Base-by-base conservation (phyloP, 2,113 vertebrate genomes). In the Athene noctua region DNA sequence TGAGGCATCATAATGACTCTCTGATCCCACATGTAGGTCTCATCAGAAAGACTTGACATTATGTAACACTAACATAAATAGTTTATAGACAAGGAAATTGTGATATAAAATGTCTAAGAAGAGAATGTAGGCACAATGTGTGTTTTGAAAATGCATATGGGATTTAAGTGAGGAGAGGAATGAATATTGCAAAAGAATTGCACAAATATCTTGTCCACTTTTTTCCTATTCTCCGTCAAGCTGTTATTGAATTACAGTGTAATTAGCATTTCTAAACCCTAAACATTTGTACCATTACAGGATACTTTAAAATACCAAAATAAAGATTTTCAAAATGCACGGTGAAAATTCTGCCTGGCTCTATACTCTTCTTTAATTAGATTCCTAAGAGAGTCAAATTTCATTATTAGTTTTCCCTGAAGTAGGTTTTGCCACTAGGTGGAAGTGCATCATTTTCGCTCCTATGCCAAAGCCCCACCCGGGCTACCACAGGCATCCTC, bases 91-190 rank as follows among this genome's bases (percentile, higher is more conserved):
- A 84, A 88, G 86, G 71, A 86, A 95, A 94, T 74, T 86, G 42
- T 80, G 58, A 61, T 90, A 94, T 82, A 90, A 96, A 88, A 95
- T 85, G 36, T 87, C 73, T 78, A 90, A 91, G 58, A 90, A 65
- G 55, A 95, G 38, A 86, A 51, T 63, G 38, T 63, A 95, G 83
- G 29, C 44, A 81, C 26, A 59, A 40, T 38, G 26, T 57, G 63
- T 84, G 42, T 51, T 93, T 91, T 85, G 54, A 92, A 91, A 89
- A 15, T 36, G 8, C 38, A 59, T 42, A 84, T 74, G 55, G 32
- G 42, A 94, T 26, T 55, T 65, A 2, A 3, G 18, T 79, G 65
- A 81, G 36, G 10, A 73, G 26, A 82, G 66, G 32, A 82, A 86
- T 23, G 26, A 82, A 58, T 49, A 61, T 14, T 61, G 34, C 1